phyloP scores from a whole-genome alignment of 2,888 invertebrate species.

The Zygothrica quintamaculata region DNA sequence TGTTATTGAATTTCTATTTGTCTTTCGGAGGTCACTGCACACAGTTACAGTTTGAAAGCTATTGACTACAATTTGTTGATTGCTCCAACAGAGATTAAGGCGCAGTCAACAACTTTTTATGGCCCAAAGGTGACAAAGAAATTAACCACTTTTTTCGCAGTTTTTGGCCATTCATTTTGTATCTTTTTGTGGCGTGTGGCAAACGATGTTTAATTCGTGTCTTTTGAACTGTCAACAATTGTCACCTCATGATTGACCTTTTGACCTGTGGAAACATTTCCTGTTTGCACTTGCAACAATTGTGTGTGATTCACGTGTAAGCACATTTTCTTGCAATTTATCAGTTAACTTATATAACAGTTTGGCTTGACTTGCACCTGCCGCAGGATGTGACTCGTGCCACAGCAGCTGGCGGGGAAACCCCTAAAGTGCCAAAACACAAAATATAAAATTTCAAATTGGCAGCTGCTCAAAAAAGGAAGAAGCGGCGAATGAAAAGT shows the following conservation, averaged over 20 bases:
- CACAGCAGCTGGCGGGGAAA: constrained; percentile 38
- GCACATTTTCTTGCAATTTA: not conserved
- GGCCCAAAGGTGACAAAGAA: constrained; percentile 35
- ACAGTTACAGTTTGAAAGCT: constrained; percentile 39
- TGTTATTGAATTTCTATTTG: constrained; percentile 46
- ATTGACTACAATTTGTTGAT: constrained; percentile 44
- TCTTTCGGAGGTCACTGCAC: constrained; percentile 34
- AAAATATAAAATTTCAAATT: constrained; percentile 68
- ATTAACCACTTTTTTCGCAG: constrained; percentile 59
- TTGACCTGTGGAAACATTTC: constrained; percentile 12
- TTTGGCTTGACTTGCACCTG: constrained; percentile 18
- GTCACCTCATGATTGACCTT: constrained; percentile 13
- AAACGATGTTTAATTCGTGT: constrained; percentile 43
- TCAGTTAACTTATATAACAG: not conserved
- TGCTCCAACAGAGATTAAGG: constrained; percentile 37
- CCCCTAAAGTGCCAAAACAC: constrained; percentile 38
- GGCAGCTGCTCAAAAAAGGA: no score
- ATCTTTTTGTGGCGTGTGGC: constrained; percentile 59
- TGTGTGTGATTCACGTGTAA: no score
- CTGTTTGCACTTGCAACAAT: not conserved
- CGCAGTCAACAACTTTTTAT: constrained; percentile 50
- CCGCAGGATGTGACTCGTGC: constrained; percentile 52
- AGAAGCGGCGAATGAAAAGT: no score
- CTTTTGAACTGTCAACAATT: constrained; percentile 1
- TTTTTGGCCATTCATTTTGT: constrained; percentile 67